These are phyloP conservation scores for Glossophaga mutica DNA, from an alignment of 2,797 vertebrate species.

Conservation along the genomic window DNA sequence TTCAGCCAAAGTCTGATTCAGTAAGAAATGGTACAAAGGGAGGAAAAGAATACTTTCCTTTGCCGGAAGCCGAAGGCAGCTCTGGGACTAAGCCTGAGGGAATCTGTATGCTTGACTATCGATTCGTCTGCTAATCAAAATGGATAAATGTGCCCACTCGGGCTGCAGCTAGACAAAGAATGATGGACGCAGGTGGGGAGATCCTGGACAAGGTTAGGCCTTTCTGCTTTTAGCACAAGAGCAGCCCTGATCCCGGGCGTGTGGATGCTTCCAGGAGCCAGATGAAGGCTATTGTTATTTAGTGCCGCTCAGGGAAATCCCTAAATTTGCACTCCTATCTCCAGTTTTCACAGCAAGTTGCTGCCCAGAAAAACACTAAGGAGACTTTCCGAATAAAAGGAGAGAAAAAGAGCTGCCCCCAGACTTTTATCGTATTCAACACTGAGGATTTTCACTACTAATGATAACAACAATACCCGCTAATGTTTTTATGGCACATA, in stretches of 20 bases:
- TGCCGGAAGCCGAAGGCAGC: neutral
- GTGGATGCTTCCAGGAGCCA: neutral
- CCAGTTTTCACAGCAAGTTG: neutral
- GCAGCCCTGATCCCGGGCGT: neutral
- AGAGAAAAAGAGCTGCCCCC: neutral
- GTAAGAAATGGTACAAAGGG: conserved; percentile 22
- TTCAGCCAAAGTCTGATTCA: conserved; percentile 1
- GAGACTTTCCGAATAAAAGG: neutral
- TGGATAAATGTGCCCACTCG: conserved; percentile 51
- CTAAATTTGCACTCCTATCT: neutral
- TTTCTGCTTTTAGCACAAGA: neutral
- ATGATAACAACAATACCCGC: neutral
- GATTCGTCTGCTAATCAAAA: conserved; percentile 75
- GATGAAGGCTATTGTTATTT: neutral
- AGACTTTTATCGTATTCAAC: neutral
- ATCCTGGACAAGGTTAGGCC: neutral
- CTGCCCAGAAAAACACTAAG: neutral
- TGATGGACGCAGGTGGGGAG: neutral
- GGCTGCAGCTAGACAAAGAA: conserved; percentile 66
- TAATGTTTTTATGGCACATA: neutral
- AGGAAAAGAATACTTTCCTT: conserved; percentile 47
- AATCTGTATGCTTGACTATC: neutral
- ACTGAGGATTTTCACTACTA: neutral
- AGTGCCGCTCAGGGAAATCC: neutral
- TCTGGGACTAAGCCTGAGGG: neutral